These are phyloP conservation scores for Agapornis canus DNA, from an alignment of 2,797 vertebrate genomes.

Conservation along the genomic window DNA sequence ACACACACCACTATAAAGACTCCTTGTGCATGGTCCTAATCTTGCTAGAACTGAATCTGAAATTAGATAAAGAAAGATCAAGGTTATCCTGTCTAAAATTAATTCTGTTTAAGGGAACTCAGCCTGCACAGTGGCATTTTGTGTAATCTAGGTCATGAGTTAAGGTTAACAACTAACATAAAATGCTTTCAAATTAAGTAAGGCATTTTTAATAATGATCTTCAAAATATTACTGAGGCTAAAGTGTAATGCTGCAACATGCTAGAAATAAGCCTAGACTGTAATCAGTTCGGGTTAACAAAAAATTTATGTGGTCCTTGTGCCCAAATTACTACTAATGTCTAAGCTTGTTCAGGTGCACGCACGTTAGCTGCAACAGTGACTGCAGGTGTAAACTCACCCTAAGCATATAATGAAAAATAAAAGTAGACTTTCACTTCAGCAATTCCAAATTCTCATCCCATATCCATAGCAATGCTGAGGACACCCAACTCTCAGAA, in stretches of 20 bases:
- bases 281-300: background rate
- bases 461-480: background rate
- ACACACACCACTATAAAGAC: background rate
- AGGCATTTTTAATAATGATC: background rate
- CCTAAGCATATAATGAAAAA: background rate
- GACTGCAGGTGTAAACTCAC: background rate
- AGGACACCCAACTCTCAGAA: background rate
- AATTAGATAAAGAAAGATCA: background rate
- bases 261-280: background rate
- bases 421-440: background rate
- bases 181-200: background rate
- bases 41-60: background rate
- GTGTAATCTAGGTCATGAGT: background rate
- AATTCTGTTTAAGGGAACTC: slow-evolving; percentile 1
- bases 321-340: background rate
- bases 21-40: background rate
- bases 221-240: background rate
- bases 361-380: background rate
- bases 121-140: background rate
- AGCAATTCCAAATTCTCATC: background rate
- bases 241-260: background rate
- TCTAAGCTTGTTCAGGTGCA: background rate
- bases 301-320: background rate
- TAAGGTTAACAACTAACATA: background rate
- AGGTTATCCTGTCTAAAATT: background rate